Evolutionary conservation across 92 coral and sea anemone genomes (phyloP), one percentile per base, ranked within the genome.

Genomic region (Montipora capitata): DNA sequence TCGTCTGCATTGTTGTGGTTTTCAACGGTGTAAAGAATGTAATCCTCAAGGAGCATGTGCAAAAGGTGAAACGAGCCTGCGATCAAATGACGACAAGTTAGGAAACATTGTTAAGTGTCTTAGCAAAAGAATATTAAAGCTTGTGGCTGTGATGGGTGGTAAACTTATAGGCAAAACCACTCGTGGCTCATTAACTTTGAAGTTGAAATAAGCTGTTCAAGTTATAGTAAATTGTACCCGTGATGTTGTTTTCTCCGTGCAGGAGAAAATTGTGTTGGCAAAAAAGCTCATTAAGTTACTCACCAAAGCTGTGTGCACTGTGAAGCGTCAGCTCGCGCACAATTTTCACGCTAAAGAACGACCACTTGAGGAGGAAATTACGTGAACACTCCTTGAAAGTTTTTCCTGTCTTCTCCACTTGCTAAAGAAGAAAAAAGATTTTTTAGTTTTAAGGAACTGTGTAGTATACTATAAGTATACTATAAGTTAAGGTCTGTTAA

Each of bases 221-320:
- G 27, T 27, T 27, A 1, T 27, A 27, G 35, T 27, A 27, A 1
- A 1, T 27, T 27, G 35, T 27, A 27, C 0, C 35, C 35, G 35
- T 27, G 35, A 27, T 27, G 35, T 27, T 27, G 35, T 27, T 27
- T 27, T 27, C 35, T 27, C 35, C 35, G 35, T 27, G 0, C 35
- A 48, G 10, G 52, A 48, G 10, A 48, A 48, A 48, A 48, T 48
- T 9, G 6, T 5, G 10, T 48, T 0, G 6, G 52, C 0, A 48
- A 9, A 9, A 48, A 48, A 48, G 52, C 10, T 48, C 7, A 48
- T 48, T 0, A 72, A 11, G 13, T 44, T n/a, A 43, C 98, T 92
- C 82, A 98, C 99, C 99, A 76, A 98, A 98, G 85, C 99, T 98
- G 80, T 96, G 98, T 13, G 99, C 99, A 75, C 99, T 98, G 85